A percentile compares a stretch with the other conserved stretches of the same genome.
phyloP scores from a whole-genome alignment of 1,140 invertebrate species.

The Andrena cerasifolii region DNA sequence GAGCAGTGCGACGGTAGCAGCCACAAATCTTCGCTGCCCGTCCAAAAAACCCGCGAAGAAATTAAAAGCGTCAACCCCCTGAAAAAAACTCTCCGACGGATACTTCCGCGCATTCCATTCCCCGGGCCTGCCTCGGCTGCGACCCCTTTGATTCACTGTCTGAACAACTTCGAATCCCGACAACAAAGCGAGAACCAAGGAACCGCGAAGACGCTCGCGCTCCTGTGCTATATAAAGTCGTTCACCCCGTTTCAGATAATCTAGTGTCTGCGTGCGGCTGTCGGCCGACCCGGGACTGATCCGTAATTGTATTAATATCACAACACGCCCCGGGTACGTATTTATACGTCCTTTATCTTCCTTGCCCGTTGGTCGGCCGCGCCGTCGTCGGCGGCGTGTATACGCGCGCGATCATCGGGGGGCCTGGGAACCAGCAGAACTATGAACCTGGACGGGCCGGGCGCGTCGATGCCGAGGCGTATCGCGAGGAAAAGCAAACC shows the following conservation, averaged over 20 bases:
- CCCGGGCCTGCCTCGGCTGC: conserved; percentile 5
- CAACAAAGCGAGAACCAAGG: conserved; percentile 59
- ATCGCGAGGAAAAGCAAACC: too few species aligned
- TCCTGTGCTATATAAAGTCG: conserved; percentile 82
- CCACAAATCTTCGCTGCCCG: conserved; percentile 41
- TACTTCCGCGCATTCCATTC: conserved; percentile 35
- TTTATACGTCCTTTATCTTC: conserved; percentile 73
- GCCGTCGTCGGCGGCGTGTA: conserved; percentile 56
- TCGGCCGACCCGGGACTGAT: conserved; percentile 81
- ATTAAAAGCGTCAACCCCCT: conserved; percentile 41
- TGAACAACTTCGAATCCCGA: conserved; percentile 63
- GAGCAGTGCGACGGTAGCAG: conserved; percentile 1
- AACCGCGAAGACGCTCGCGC: conserved; percentile 51
- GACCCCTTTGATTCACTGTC: conserved; percentile 63
- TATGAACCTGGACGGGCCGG: background rate
- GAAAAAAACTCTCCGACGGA: background rate
- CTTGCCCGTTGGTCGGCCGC: conserved; percentile 25
- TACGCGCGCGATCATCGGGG: conserved; percentile 76
- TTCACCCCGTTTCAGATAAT: conserved; percentile 83
- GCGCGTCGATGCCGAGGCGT: background rate
- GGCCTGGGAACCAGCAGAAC: background rate
- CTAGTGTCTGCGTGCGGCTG: conserved; percentile 81
- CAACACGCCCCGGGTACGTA: conserved; percentile 78
- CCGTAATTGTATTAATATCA: conserved; percentile 83
- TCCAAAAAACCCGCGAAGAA: conserved; percentile 43